A percentile compares a stretch with the other conserved stretches of the same genome.
Conservation (phyloP, 2,113 vertebrate species). For the Poeciliopsis occidentalis region DNA sequence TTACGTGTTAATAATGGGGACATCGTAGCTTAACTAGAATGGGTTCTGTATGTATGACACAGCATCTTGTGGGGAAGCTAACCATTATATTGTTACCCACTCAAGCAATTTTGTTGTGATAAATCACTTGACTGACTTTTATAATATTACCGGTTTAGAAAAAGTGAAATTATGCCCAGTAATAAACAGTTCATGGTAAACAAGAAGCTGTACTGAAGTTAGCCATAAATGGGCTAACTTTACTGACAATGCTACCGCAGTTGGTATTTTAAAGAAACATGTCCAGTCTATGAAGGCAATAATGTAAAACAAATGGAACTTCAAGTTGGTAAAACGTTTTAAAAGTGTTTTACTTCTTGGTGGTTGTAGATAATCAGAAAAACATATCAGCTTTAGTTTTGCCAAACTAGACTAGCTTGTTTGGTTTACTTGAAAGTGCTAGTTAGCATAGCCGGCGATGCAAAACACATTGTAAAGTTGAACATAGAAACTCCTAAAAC, state of each 20-base stretch:
- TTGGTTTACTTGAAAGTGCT: not conserved
- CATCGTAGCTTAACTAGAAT: not conserved
- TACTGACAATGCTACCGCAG: conserved; percentile 16
- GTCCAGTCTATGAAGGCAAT: not conserved
- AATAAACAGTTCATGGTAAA: not conserved
- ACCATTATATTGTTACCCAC: not conserved
- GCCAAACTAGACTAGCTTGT: conserved; percentile 32
- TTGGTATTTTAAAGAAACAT: not conserved
- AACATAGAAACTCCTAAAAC: not conserved
- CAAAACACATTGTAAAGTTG: not conserved
- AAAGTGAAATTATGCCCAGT: rapidly evolving
- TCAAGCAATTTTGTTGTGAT: too few species aligned
- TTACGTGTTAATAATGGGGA: not conserved
- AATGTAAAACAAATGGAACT: not conserved
- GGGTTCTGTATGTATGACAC: conserved; percentile 51
- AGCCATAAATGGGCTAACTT: conserved; percentile 26
- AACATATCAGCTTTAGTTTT: not conserved
- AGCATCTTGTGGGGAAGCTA: conserved; percentile 38
- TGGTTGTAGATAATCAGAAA: not conserved
- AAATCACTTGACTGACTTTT: not conserved
- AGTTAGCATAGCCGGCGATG: conserved; percentile 17
- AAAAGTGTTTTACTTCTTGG: not conserved
- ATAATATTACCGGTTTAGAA: not conserved
- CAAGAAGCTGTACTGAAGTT: not conserved
- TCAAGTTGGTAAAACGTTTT: not conserved